Percentiles rank a stretch among this genome's conserved stretches.
Conservation (phyloP, 2,888 invertebrate genomes). For the Tetragonisca angustula region DNA sequence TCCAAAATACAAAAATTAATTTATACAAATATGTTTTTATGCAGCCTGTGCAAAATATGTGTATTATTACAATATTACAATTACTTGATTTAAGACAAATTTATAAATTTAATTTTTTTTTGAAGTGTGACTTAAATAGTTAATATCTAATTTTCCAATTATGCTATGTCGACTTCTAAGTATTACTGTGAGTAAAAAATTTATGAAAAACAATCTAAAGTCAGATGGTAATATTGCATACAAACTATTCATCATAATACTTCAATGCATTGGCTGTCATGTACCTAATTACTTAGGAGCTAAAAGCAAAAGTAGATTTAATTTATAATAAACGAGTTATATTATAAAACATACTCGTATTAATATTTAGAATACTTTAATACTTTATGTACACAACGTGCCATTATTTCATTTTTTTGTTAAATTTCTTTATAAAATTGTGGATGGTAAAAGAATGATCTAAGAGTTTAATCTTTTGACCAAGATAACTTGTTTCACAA, state of each 20-base stretch:
- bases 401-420: slow-evolving; percentile 8
- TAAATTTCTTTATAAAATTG: slow-evolving; percentile 30
- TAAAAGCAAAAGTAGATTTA: slow-evolving; percentile 58
- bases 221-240: slow-evolving; percentile 29
- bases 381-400: slow-evolving; percentile 52
- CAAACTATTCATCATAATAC: slow-evolving; percentile 33
- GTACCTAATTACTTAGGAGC: slow-evolving; percentile 48
- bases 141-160: slow-evolving; percentile 19
- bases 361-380: slow-evolving; percentile 46
- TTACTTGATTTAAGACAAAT: slow-evolving; percentile 16
- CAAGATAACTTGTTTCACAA: slow-evolving; percentile 30
- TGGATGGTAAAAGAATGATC: slow-evolving; percentile 34
- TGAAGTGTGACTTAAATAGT: slow-evolving; percentile 17
- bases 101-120: background rate
- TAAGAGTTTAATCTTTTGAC: slow-evolving; percentile 38
- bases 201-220: slow-evolving; percentile 15
- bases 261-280: slow-evolving; percentile 38
- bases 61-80: background rate
- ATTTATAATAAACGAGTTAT: slow-evolving; percentile 44
- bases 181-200: slow-evolving; percentile 37
- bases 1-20: slow-evolving; percentile 33
- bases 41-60: slow-evolving; percentile 30
- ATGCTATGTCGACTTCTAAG: slow-evolving; percentile 16
- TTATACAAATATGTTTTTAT: slow-evolving; percentile 26
- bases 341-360: slow-evolving; percentile 57